Conservation (phyloP, 2,888 invertebrate species). For the Spilarctia lutea region DNA sequence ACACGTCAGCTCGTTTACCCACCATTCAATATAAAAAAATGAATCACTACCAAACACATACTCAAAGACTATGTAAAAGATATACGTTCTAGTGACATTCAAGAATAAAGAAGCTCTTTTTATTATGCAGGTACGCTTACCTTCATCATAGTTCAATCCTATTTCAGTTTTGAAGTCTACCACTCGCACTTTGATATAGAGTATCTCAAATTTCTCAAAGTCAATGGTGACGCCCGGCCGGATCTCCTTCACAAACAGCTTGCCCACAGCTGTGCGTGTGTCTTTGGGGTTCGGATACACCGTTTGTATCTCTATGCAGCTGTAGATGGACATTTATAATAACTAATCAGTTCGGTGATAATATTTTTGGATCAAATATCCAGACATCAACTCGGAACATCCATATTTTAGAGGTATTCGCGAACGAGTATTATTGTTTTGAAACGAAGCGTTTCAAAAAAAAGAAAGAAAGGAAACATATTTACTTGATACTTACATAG, state of each 20-base stretch:
- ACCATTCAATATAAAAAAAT: too few species aligned
- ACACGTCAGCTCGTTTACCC: too few species aligned
- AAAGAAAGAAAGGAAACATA: too few species aligned
- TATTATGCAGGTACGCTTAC: conserved; percentile 64
- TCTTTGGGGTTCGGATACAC: conserved; percentile 61
- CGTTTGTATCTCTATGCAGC: conserved; percentile 79
- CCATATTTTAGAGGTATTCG: too few species aligned
- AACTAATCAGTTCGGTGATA: neutral
- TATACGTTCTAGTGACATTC: too few species aligned
- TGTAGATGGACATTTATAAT: conserved; percentile 48
- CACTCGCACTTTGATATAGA: conserved; percentile 84
- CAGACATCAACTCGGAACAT: too few species aligned
- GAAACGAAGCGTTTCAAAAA: too few species aligned
- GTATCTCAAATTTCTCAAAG: conserved; percentile 87
- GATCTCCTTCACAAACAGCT: conserved; percentile 72
- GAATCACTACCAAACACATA: too few species aligned
- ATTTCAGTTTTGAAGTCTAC: conserved; percentile 80
- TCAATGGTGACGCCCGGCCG: conserved; percentile 80
- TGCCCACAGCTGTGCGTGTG: conserved; percentile 70
- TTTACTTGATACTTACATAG: too few species aligned
- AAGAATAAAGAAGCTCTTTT: neutral
- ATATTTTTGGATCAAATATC: too few species aligned
- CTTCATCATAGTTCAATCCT: conserved; percentile 80
- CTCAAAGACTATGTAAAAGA: too few species aligned
- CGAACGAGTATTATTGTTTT: too few species aligned